Evolutionary conservation across 2,888 invertebrate genomes (phyloP).

Genomic region (Chaitophorus viminalis): DNA sequence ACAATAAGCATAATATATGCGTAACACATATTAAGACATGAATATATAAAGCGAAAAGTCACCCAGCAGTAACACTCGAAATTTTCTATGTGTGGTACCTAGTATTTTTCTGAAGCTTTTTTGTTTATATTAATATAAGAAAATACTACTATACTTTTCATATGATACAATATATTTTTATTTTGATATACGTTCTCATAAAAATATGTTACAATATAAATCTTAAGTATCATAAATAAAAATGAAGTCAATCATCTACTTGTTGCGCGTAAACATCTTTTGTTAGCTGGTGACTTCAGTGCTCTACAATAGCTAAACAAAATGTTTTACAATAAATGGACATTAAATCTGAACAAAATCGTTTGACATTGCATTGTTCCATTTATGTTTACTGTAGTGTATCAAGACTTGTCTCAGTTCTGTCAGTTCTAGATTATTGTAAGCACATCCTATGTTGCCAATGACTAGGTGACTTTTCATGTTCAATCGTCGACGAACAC

Average conservation of each 20-base stretch:
- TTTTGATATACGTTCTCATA: background rate
- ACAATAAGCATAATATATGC: too few species aligned
- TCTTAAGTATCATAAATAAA: background rate
- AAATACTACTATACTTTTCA: background rate
- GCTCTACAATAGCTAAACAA: background rate
- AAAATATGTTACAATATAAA: background rate
- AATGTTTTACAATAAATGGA: background rate
- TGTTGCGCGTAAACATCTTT: constrained; percentile 9
- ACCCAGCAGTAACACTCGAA: too few species aligned
- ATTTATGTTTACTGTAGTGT: constrained; percentile 11
- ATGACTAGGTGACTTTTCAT: constrained; percentile 42
- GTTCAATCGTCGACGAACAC: constrained; percentile 1
- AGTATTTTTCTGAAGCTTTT: background rate
- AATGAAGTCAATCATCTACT: background rate
- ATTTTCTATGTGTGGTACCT: background rate
- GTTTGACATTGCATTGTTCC: constrained; percentile 21
- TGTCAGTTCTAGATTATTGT: constrained; percentile 17
- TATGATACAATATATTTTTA: background rate
- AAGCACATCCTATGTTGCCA: background rate
- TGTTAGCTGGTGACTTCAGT: constrained; percentile 18
- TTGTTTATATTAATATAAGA: background rate
- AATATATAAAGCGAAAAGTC: too few species aligned
- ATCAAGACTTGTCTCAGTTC: constrained; percentile 19
- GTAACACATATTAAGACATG: too few species aligned
- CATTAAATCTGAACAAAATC: constrained; percentile 23